phyloP scores from a whole-genome alignment of 2,797 vertebrate genomes.

The Eospalax fontanierii region DNA sequence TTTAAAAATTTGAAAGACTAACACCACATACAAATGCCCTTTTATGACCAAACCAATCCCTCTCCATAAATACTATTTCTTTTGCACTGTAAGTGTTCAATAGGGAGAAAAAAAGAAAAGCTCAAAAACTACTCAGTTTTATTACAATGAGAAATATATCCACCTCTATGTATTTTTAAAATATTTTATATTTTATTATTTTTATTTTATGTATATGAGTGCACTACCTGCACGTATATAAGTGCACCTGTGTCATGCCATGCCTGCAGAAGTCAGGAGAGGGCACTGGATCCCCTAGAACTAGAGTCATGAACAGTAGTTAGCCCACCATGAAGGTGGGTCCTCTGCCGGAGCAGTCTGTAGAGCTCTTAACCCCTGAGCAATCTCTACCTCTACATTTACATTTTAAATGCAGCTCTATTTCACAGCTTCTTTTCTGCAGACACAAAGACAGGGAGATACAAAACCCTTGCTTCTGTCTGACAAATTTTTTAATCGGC shows the following conservation, averaged over 20 bases:
- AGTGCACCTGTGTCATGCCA: too few species aligned
- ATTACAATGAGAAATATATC: neutral
- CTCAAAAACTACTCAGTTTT: neutral
- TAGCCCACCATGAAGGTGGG: too few species aligned
- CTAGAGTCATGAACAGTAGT: too few species aligned
- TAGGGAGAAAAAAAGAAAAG: neutral
- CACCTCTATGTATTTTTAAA: neutral
- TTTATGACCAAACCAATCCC: neutral
- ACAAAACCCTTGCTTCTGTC: neutral
- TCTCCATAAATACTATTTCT: neutral
- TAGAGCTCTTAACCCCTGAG: too few species aligned
- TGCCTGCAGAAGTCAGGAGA: too few species aligned
- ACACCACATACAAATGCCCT: neutral
- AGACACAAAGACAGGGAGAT: neutral
- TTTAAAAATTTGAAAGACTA: slow-evolving; percentile 28
- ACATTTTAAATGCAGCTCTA: slow-evolving; percentile 39
- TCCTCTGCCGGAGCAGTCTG: too few species aligned
- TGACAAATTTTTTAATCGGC: neutral
- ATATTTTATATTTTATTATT: too few species aligned
- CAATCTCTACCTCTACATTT: neutral
- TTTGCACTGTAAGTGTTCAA: neutral
- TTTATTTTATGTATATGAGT: too few species aligned
- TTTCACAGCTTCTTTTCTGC: neutral
- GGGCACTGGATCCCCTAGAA: too few species aligned
- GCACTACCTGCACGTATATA: too few species aligned